Evolutionary conservation across 2,113 vertebrate species (phyloP), one percentile per base, ranked within the genome.

Genomic region (Piprites chloris): DNA sequence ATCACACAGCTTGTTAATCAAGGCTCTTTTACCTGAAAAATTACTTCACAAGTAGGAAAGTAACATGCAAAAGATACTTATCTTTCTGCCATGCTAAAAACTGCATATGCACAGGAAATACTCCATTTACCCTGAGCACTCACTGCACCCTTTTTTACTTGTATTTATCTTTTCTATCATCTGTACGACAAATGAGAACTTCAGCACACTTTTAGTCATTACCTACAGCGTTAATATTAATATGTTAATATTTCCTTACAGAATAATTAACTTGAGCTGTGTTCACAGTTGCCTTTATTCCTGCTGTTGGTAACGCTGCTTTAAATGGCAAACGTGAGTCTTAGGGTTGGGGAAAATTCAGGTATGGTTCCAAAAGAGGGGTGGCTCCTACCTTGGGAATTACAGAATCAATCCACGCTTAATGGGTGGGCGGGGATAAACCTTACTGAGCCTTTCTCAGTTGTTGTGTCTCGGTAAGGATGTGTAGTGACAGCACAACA

Each of bases 401-500:
- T 39, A 72, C 5, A 28, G 33, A 44, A 12, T 32, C 1, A 8
- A 46, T n/a, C 28, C 33, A 52, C 44, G 59, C 18, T 18, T 66
- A 23, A 26, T 16, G 19, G 6, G 6, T 20, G 24, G 16, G 22
- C 2, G 1, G 28, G 33, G 27, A 65, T 44, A 66, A 72, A 39
- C 27, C 28, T 85, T 18, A 9, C 12, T 30, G 24, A 72, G 11
- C 37, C 44, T 85, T 37, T 42, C 22, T 58, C 50, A 44, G 27
- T 30, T 49, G 9, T 59, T 66, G 32, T 21, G 21, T 16, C 56
- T 76, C 55, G 77, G 22, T 19, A 49, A 83, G 23, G 37, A 21
- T 21, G 33, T 3, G 5, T 8, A 56, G 14, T 9, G 55, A 56
- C 0, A 0, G 27, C 11, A 9, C 30, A 81, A 33, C 24, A 12